phyloP scores from a whole-genome alignment of 2,888 invertebrate species.

The Catocala nupta region DNA sequence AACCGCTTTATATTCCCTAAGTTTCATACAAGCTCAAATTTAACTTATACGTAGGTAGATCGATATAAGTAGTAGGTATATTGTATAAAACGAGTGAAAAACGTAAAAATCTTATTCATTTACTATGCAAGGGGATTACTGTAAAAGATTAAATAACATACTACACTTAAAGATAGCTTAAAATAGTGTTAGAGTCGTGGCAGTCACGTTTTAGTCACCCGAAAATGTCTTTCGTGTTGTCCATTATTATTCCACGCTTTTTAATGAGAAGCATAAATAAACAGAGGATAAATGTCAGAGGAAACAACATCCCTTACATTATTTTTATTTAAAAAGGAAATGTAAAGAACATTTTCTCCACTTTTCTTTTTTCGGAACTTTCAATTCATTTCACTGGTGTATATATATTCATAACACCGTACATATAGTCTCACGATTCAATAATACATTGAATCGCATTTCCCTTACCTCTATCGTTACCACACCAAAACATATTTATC shows the following conservation, averaged over 20 bases:
- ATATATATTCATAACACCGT: constrained; percentile 33
- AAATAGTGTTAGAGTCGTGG: constrained; percentile 72
- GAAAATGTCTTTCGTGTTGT: constrained; percentile 28
- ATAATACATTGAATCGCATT: constrained; percentile 57
- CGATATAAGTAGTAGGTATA: constrained; percentile 80
- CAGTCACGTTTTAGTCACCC: constrained; percentile 49
- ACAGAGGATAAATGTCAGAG: constrained; percentile 26
- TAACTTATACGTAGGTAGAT: constrained; percentile 83
- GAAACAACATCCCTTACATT: constrained; percentile 35
- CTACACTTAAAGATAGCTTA: constrained; percentile 86
- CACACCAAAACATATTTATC: constrained; percentile 80
- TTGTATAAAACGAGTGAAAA: constrained; percentile 87
- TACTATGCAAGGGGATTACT: constrained; percentile 83
- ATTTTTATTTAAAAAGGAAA: constrained; percentile 28
- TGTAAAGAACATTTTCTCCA: constrained; percentile 22
- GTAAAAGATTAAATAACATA: constrained; percentile 80
- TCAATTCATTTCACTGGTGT: constrained; percentile 30
- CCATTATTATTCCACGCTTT: constrained; percentile 39
- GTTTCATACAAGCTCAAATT: constrained; percentile 84
- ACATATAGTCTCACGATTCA: constrained; percentile 45
- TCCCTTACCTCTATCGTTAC: constrained; percentile 60
- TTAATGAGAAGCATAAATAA: constrained; percentile 49
- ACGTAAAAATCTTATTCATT: constrained; percentile 82
- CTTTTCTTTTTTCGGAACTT: constrained; percentile 23
- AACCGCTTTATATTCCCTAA: constrained; percentile 61